Evolutionary conservation across 2,797 vertebrate genomes (phyloP), one percentile per base, ranked within the genome.

Genomic region (Anguilla obscura): DNA sequence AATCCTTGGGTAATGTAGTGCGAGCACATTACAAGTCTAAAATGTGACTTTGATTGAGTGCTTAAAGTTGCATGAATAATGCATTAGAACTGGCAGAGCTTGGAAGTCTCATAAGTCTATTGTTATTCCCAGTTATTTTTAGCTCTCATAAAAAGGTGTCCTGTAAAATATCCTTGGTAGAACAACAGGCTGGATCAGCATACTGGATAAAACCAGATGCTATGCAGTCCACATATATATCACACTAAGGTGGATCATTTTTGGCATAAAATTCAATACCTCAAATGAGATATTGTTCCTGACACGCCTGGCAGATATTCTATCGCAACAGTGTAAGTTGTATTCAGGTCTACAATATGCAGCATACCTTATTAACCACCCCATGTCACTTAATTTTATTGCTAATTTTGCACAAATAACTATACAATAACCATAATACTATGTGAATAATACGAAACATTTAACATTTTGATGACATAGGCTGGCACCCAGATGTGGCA

Each of bases 31-130:
- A 40, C 33, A 76, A 74, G 33, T 76, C 52, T 56, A 52, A 84
- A 84, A 52, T 50, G 50, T 85, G 50, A 85, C 52, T 85, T 60
- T 85, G 84, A 84, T 84, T 84, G 82, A 84, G 50, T 84, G 50
- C 54, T 60, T 56, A 85, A 56, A 85, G 84, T 85, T 56, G 27
- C 52, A 85, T 85, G 84, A 85, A 85, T 85, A 85, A 85, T 54
- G 27, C 54, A 85, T 85, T 85, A 84, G 48, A 40, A 54, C 82
- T 84, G 24, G 82, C 12, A 48, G 82, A 84, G 50, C 82, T 50
- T 54, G 6, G 24, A 54, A 84, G 21, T 84, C 7, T 33, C 52
- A 54, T 30, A 83, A 54, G 74, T 76, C 74, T 76, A 56, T 58
- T 85, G 48, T 85, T 85, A 85, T 56, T 85, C 54, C n/a, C 21